Evolutionary conservation across 2,113 vertebrate species (phyloP).

Genomic region (Pontoporia blainvillei): DNA sequence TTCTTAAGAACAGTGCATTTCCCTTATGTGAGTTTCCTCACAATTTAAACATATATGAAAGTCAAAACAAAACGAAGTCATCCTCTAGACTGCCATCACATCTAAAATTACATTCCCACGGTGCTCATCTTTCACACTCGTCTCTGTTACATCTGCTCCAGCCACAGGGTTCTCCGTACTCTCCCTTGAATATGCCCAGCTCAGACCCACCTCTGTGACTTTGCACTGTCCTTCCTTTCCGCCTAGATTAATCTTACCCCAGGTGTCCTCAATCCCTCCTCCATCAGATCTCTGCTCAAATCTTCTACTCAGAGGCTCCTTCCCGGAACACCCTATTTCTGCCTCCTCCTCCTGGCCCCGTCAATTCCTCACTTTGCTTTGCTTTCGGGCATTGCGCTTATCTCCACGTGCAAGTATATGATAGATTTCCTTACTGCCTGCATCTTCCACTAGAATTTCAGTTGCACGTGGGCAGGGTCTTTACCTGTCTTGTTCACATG

Average conservation of each 20-base stretch:
- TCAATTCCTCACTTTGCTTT: neutral
- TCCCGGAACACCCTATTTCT: neutral
- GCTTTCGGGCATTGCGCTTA: neutral
- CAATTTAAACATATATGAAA: neutral
- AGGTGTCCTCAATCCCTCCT: neutral
- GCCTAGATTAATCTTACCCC: neutral
- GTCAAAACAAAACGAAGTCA: neutral
- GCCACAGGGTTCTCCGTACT: neutral
- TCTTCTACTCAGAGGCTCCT: neutral
- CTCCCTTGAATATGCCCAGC: neutral
- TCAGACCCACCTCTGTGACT: neutral
- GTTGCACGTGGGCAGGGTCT: neutral
- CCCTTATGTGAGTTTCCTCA: neutral
- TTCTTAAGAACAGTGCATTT: neutral
- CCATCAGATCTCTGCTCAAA: neutral
- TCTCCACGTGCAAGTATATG: neutral
- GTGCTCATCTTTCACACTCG: rapidly evolving
- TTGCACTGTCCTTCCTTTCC: neutral
- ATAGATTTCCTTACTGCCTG: neutral
- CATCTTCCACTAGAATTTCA: neutral
- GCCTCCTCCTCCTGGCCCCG: neutral
- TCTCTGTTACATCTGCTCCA: neutral
- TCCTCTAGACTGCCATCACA: rapidly evolving
- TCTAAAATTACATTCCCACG: neutral
- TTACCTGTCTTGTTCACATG: neutral